Evolutionary conservation across 2,113 vertebrate genomes (phyloP), one percentile per base, ranked within the genome.

Genomic region (Lepus timidus): DNA sequence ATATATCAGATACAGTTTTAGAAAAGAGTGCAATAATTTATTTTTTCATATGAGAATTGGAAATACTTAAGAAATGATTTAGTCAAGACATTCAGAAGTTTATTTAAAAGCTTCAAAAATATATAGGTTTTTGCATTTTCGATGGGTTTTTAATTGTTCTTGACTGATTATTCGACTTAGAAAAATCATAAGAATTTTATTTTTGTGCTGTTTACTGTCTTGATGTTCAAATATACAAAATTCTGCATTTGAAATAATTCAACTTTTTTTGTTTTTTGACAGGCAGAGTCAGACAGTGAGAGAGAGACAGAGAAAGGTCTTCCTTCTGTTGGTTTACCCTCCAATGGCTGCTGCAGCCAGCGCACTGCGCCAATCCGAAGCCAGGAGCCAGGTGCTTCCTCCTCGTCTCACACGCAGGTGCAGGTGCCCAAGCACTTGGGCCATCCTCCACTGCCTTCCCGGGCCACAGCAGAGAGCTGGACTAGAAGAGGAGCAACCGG

Each of bases 1-100:
- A 90, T 88, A 90, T 90, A 78, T 39, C 14, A 68, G 23, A 91
- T 65, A 27, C 14, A 81, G 93, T 88, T 91, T 91, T 76, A 75
- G 70, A n/a, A 85, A 84, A 78, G 3, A 80, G 10, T 88, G 7
- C 3, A 8, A 62, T 31, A 13, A n/a, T 90, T 61, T 87, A 23
- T 23, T n/a, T n/a, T n/a, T n/a, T 80, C 16, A 86, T 23, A 81
- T 51, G 73, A 58, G 31, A 86, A 86, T 33, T 49, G 1, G 6
- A 91, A 96, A 73, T 71, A n/a, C 2, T 68, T 12, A 22, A 85
- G 23, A 31, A 78, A 73, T 79, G 65, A 62, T 31, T 83, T 92
- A 58, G 3, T 65, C 52, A 70, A 51, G 13, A 73, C 44, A 73
- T 88, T 73, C 44, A 73, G 36, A 88, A 85, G 20, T 85, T 58